These are phyloP conservation scores for Drosophila orena DNA, from an alignment of 1,140 invertebrate species.

Conservation along the genomic window DNA sequence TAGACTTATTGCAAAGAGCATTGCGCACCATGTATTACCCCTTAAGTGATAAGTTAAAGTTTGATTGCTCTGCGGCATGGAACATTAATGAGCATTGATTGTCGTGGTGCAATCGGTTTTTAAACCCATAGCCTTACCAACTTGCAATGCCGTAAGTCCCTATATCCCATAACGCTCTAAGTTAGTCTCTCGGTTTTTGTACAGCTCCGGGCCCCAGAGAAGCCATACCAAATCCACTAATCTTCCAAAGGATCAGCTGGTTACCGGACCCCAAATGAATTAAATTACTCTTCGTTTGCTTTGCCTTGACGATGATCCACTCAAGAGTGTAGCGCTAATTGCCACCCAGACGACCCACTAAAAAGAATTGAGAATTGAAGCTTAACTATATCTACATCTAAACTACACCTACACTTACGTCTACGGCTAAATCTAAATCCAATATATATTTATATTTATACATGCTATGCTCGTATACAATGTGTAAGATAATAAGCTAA, in stretches of 20 bases:
- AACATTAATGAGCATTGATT: background rate
- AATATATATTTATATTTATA: slow-evolving; percentile 53
- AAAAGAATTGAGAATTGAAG: slow-evolving; percentile 1
- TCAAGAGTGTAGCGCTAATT: slow-evolving; percentile 31
- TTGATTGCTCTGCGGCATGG: slow-evolving; percentile 6
- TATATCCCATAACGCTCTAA: slow-evolving; percentile 9
- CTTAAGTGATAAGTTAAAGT: background rate
- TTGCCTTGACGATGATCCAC: slow-evolving; percentile 39
- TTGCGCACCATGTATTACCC: slow-evolving; percentile 1
- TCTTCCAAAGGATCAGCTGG: slow-evolving; percentile 47
- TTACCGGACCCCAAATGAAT: slow-evolving; percentile 12
- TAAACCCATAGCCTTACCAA: background rate
- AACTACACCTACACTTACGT: slow-evolving; percentile 28
- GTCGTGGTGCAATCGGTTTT: slow-evolving; percentile 13
- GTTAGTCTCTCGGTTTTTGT: slow-evolving; percentile 47
- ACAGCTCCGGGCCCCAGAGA: slow-evolving; percentile 43
- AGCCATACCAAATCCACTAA: slow-evolving; percentile 47
- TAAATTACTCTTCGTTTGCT: slow-evolving; percentile 19
- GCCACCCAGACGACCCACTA: slow-evolving; percentile 28
- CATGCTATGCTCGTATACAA: slow-evolving; percentile 70
- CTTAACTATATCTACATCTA: slow-evolving; percentile 25
- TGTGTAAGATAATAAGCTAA: slow-evolving; percentile 78
- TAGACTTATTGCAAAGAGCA: slow-evolving; percentile 8
- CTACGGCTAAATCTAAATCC: slow-evolving; percentile 38
- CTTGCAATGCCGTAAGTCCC: no score